Base-by-base conservation (phyloP, 2,888 invertebrate species). In the Hirtodrosophila trivittata region DNA sequence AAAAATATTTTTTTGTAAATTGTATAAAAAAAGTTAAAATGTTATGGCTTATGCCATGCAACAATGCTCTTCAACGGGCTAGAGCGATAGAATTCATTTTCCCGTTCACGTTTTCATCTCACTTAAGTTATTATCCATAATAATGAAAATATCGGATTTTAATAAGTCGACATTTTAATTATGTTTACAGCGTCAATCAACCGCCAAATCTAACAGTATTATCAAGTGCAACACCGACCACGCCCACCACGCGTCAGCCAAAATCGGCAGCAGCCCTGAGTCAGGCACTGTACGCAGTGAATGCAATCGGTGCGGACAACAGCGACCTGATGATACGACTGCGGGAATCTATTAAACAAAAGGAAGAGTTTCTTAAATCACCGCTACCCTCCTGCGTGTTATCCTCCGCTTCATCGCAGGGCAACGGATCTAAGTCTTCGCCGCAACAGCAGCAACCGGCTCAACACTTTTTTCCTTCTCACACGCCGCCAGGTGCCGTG, bases 271-370 rank as follows among this genome's bases (percentile, higher is more conserved):
- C 55, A 13, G 75, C 63, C 14, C 52, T 76, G 2, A 83, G 46
- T 54, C 78, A 83, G 38, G 65, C 75, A 26, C 39, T 81, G 39
- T 81, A 77, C 43, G 70, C 70, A 14, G 75, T 47, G 16, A 66
- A 70, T 57, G 71, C 65, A 39, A 55, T 62, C 12, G 69, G 72
- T 16, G 51, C 60, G 1, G 80, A 81, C 18, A 84, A 81, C 54
- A 89, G 87, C 75, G 90, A 89, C 64, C 85, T 88, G 83, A 94
- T 96, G 92, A 94, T 94, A 70, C 93, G 95, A 91, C 92, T 96
- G 89, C 93, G 95, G 75, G 95, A 95, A 89, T 96, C 95, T 87
- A 94, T 96, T 85, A 96, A 97, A 88, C 96, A 97, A 88, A 97
- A 97, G 90, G 97, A 97, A 89, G 97, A 97, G 84, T 97, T 97